phyloP scores from a whole-genome alignment of 64 coral and sea anemone species.

The Pocillopora verrucosa region DNA sequence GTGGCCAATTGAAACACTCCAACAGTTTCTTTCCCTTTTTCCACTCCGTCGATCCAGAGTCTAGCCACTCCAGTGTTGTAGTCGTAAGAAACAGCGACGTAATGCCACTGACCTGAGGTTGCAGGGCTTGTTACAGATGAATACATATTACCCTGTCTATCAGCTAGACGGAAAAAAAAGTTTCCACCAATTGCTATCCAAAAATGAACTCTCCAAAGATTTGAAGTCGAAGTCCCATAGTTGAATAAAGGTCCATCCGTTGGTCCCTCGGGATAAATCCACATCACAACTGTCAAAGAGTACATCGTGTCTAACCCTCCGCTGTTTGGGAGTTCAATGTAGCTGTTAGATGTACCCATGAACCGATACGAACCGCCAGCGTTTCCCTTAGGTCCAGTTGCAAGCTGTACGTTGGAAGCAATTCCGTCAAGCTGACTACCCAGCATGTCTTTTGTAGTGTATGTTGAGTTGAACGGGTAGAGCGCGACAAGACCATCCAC shows the following conservation, averaged over 20 bases:
- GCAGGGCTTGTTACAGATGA: slow-evolving; percentile 8
- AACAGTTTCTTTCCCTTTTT: slow-evolving; percentile 24
- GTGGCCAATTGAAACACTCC: slow-evolving; percentile 33
- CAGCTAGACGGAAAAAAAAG: slow-evolving; percentile 53
- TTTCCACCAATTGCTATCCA: slow-evolving; percentile 35
- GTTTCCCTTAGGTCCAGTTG: slow-evolving; percentile 54
- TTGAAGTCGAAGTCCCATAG: slow-evolving; percentile 37
- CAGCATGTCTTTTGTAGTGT: slow-evolving; percentile 43
- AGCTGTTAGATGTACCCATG: slow-evolving; percentile 48
- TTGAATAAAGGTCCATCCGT: slow-evolving; percentile 62
- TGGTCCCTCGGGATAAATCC: slow-evolving; percentile 70
- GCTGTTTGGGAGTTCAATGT: slow-evolving; percentile 73
- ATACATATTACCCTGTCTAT: background rate
- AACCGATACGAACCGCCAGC: slow-evolving; percentile 67
- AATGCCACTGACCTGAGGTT: slow-evolving; percentile 61
- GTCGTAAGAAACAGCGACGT: slow-evolving; percentile 61
- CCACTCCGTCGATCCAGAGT: slow-evolving; percentile 52
- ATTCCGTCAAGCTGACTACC: slow-evolving; percentile 44
- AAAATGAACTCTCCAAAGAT: slow-evolving; percentile 48
- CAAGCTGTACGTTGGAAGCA: slow-evolving; percentile 44
- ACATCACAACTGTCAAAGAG: slow-evolving; percentile 70
- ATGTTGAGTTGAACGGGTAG: slow-evolving; percentile 65
- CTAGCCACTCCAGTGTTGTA: slow-evolving; percentile 46
- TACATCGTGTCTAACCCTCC: slow-evolving; percentile 71
- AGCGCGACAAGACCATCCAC: slow-evolving; percentile 48